Base-by-base conservation (phyloP, 2,888 invertebrate species). In the Drosophila koepferae region DNA sequence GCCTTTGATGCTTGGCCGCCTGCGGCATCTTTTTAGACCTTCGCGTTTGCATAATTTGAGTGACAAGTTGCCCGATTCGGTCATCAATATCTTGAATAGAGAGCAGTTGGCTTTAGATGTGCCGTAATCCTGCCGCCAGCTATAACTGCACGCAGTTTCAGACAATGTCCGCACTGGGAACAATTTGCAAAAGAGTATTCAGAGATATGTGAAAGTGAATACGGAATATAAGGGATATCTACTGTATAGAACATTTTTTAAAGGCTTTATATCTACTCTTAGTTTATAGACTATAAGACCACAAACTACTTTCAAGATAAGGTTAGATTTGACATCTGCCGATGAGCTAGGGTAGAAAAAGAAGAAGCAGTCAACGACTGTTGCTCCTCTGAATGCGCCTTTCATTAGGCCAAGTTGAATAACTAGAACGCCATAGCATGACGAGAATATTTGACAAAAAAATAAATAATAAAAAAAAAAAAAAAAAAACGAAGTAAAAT, bases 381-480 rank as follows among this genome's bases (percentile, higher is more conserved):
- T 60, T 76, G 76, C 59, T 80, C 61, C 64, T 76, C 31, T 46
- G 60, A 44, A 31, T 59, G 44, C 40, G 77, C 67, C 74, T 72
- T 82, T 77, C 71, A 84, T 72, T 72, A 74, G 71, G 34, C 59
- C 62, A 72, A 63, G 72, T 80, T 78, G 82, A 74, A 76, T 84
- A 77, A 86, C 81, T 88, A 69, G 75, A 59, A 63, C 74, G 70
- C 60, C 46, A 41, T 51, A 70, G 83, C 79, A 85, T 88, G 85
- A 85, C 85, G 51, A 53, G 81, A 72, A 83, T 85, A 74, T 85
- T 80, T 71, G 70, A 81, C 74, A 66, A 58, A 64, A 64, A 56
- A 18, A 44, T 9, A 3, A 55, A 68, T 23, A 54, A 51, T 18
- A 23, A 48, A 63, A 48, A 67, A 58, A 56, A 36, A 44, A n/a